Evolutionary conservation across 2,113 vertebrate species (phyloP), one percentile per base, ranked within the genome.

Genomic region (Labeo catla): DNA sequence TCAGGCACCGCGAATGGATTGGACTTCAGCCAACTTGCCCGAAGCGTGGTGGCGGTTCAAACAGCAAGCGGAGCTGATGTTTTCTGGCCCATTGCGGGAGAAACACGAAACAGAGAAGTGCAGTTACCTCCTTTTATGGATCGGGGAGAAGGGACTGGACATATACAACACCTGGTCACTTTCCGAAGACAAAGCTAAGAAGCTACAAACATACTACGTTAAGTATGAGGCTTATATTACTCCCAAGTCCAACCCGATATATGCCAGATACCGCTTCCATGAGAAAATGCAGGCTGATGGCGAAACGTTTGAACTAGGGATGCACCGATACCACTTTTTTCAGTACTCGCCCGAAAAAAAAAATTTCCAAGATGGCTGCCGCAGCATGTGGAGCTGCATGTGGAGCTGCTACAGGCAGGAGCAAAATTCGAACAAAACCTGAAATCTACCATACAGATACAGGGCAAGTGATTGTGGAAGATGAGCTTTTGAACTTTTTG

Each of bases 231-330:
- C 34, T 4, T 76, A 74, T 49, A 19, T 83, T 49, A 76, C 47
- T 52, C 68, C 79, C 50, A 76, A 89, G 45, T 15, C 88, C 68
- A 89, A 89, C 77, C 83, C 74, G 12, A 82, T 86, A 76, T 85
- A 80, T 43, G 54, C 59, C 13, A 34, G 66, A 57, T 84, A 76
- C n/a, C 47, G 19, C 13, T 84, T 74, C 16, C 68, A 74, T 36
- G 16, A 84, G 6, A 84, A 84, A 76, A 23, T 61, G 52, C 83
- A 76, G 21, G 66, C 8, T 2, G 54, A 52, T 0, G 47, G 47
- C 0, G 70, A 84, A 57, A 74, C 83, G 8, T 84, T 76, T 76
- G 83, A 84, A 49, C 70, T 28, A 28, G 28, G 28, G 28, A 28
- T 28, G 28, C 28, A 28, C 28, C 28, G 28, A 28, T 28, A 28